A percentile compares a stretch with the other conserved stretches of the same genome.
These are phyloP conservation scores for Gonocerus acuteangulatus DNA, from an alignment of 2,888 invertebrate genomes.

Conservation along the genomic window DNA sequence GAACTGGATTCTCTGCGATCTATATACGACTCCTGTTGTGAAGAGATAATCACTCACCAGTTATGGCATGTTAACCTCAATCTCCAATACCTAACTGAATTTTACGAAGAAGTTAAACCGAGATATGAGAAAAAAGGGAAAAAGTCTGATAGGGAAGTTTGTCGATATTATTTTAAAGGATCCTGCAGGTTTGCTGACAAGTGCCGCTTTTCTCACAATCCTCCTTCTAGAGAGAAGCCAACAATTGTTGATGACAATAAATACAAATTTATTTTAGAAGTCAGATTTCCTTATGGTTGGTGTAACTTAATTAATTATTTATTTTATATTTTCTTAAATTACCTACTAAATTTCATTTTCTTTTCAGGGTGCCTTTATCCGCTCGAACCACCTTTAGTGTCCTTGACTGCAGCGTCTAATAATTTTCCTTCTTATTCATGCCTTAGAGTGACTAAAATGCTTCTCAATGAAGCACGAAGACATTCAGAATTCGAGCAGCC, in stretches of 20 bases:
- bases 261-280: slow-evolving; percentile 58
- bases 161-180: slow-evolving; percentile 55
- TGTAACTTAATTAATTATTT: slow-evolving; percentile 3
- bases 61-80: slow-evolving; percentile 64
- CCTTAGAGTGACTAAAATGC: slow-evolving; percentile 56
- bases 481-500: slow-evolving; percentile 62
- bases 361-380: slow-evolving; percentile 56
- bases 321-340: neutral
- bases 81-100: slow-evolving; percentile 38
- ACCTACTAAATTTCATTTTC: neutral
- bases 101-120: slow-evolving; percentile 29
- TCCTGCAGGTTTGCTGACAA: slow-evolving; percentile 62
- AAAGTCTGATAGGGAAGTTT: slow-evolving; percentile 51
- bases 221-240: slow-evolving; percentile 17
- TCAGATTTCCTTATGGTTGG: slow-evolving; percentile 62
- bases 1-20: slow-evolving; percentile 68
- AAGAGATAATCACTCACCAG: slow-evolving; percentile 57
- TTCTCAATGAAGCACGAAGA: slow-evolving; percentile 59
- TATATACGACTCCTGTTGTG: slow-evolving; percentile 62
- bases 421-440: slow-evolving; percentile 55
- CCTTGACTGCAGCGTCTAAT: slow-evolving; percentile 56
- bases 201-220: slow-evolving; percentile 64
- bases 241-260: slow-evolving; percentile 41
- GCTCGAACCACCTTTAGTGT: slow-evolving; percentile 63
- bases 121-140: slow-evolving; percentile 10